Evolutionary conservation across 2,113 vertebrate genomes (phyloP).

Genomic region (Anser cygnoides): DNA sequence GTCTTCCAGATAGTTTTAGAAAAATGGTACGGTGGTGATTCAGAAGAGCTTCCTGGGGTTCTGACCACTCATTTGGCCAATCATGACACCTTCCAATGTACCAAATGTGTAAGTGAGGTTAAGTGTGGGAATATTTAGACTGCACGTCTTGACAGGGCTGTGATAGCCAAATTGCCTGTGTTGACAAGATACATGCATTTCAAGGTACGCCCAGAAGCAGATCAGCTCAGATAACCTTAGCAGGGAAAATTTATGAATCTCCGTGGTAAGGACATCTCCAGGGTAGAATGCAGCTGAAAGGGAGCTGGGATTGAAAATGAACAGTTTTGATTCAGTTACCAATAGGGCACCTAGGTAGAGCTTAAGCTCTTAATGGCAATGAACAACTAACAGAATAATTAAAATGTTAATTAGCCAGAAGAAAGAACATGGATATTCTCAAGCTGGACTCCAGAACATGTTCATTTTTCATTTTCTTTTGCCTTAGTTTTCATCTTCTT

Average conservation of each 20-base stretch:
- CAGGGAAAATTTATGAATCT: neutral
- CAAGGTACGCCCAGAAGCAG: neutral
- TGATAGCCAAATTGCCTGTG: neutral
- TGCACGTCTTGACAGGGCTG: neutral
- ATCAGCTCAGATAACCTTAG: neutral
- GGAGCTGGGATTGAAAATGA: neutral
- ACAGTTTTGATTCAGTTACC: neutral
- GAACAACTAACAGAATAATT: neutral
- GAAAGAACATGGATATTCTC: neutral
- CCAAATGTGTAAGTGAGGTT: accelerated
- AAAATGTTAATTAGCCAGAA: neutral
- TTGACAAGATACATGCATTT: accelerated
- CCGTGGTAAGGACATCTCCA: neutral
- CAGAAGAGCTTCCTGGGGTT: accelerated
- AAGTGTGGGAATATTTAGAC: neutral
- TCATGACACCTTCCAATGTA: accelerated
- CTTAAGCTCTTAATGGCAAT: neutral
- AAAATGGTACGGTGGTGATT: neutral
- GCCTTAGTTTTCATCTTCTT: neutral
- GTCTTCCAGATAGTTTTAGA: accelerated
- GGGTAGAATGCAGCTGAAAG: neutral
- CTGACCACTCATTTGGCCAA: accelerated
- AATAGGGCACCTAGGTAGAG: neutral
- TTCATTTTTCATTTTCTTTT: neutral
- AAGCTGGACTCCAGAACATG: neutral